Conservation (phyloP, 1,140 invertebrate genomes). For the Heterodera schachtii region DNA sequence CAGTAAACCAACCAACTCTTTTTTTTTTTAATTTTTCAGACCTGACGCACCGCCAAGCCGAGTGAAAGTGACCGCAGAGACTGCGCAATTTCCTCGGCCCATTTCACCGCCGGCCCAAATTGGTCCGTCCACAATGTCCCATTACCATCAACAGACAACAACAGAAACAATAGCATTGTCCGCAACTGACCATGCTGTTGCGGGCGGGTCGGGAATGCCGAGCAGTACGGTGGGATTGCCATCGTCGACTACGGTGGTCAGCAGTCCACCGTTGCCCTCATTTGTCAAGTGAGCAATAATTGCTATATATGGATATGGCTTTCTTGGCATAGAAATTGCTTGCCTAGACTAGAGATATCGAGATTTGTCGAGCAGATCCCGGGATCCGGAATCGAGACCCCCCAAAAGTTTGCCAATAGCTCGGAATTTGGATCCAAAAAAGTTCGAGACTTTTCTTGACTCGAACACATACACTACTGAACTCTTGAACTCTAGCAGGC, state of each 20-base stretch:
- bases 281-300: slow-evolving; percentile 47
- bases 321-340: too few species aligned
- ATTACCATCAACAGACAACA: neutral
- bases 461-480: too few species aligned
- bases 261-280: slow-evolving; percentile 34
- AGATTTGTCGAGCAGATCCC: too few species aligned
- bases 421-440: too few species aligned
- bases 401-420: too few species aligned
- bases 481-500: too few species aligned
- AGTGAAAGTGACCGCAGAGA: slow-evolving; percentile 43
- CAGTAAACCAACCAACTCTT: neutral
- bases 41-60: slow-evolving; percentile 45
- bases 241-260: slow-evolving; percentile 1
- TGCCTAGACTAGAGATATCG: too few species aligned
- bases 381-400: too few species aligned
- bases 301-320: neutral
- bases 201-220: neutral
- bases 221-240: neutral
- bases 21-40: slow-evolving; percentile 29
- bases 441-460: too few species aligned
- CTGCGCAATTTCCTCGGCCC: slow-evolving; percentile 47
- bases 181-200: neutral
- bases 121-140: slow-evolving; percentile 27
- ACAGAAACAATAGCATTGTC: neutral
- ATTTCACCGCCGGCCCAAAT: slow-evolving; percentile 54